A percentile compares a stretch with the other conserved stretches of the same genome.
Evolutionary conservation across 2,797 vertebrate genomes (phyloP).

Genomic region (Amazonetta brasiliensis): DNA sequence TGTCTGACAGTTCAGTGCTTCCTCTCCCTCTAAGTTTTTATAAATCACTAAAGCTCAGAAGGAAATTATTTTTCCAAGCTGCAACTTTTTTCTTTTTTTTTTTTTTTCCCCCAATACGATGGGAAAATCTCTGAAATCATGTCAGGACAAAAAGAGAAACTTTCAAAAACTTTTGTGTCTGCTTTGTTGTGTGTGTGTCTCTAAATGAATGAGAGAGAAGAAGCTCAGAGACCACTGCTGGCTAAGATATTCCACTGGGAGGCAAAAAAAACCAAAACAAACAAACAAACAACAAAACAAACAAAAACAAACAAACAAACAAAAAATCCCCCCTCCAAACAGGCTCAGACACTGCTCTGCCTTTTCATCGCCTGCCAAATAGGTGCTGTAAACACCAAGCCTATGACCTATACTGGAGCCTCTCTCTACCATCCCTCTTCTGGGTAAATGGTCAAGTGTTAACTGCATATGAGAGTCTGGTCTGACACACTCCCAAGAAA

Average conservation of each 20-base stretch:
- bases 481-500: not conserved
- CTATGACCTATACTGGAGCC: not conserved
- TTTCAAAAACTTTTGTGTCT: not conserved
- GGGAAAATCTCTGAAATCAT: not conserved
- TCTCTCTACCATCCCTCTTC: not conserved
- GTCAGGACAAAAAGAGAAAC: not conserved
- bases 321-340: accelerated
- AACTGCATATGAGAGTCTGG: not conserved
- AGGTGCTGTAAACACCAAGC: not conserved
- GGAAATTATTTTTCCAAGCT: slow-evolving; percentile 12
- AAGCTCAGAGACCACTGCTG: not conserved
- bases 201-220: not conserved
- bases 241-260: not conserved
- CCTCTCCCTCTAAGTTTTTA: not conserved
- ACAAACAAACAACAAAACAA: not conserved
- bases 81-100: not conserved
- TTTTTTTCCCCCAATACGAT: not conserved
- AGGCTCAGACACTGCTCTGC: not conserved
- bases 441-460: not conserved
- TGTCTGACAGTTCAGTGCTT: slow-evolving; percentile 10
- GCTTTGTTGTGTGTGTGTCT: not conserved
- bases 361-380: not conserved
- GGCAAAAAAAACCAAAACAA: not conserved
- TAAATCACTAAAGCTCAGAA: not conserved
- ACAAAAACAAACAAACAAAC: not conserved